Evolutionary conservation across 2,888 invertebrate genomes (phyloP).

Genomic region (Leucania comma): DNA sequence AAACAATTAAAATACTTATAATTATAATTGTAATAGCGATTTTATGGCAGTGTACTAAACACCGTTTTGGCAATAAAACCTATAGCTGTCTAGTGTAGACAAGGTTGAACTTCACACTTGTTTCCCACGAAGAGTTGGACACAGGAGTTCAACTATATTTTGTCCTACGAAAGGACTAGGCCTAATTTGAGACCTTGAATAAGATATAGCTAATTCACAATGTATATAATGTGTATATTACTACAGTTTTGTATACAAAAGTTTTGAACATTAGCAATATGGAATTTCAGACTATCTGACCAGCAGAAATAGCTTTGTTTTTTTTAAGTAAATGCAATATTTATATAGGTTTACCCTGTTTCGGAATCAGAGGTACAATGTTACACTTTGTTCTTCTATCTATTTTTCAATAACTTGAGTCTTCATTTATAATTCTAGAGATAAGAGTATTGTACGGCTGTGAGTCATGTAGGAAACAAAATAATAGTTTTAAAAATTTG

Average conservation of each 20-base stretch:
- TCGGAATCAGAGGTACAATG: too few relatives aligned
- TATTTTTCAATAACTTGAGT: too few relatives aligned
- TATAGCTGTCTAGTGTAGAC: constrained; percentile 30
- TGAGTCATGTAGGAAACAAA: too few relatives aligned
- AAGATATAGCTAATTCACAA: constrained; percentile 7
- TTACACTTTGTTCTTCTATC: too few relatives aligned
- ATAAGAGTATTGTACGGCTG: too few relatives aligned
- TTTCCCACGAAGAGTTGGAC: neutral
- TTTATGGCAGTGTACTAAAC: constrained; percentile 12
- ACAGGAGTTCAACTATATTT: neutral
- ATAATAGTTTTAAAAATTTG: neutral
- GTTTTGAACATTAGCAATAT: constrained; percentile 1
- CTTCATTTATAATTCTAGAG: too few relatives aligned
- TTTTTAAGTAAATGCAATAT: neutral
- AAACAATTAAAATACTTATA: constrained; percentile 7
- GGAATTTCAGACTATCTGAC: neutral
- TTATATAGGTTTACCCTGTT: neutral
- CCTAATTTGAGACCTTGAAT: neutral
- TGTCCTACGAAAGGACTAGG: neutral
- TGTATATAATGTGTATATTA: neutral
- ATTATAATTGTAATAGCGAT: neutral
- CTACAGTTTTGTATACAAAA: constrained; percentile 8
- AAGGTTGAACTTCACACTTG: neutral
- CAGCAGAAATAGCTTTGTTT: neutral
- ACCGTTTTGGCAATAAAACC: constrained; percentile 9